A percentile compares a stretch with the other conserved stretches of the same genome.
These are phyloP conservation scores for Ciconia stormi DNA, from an alignment of 2,113 vertebrate species.

Conservation along the genomic window DNA sequence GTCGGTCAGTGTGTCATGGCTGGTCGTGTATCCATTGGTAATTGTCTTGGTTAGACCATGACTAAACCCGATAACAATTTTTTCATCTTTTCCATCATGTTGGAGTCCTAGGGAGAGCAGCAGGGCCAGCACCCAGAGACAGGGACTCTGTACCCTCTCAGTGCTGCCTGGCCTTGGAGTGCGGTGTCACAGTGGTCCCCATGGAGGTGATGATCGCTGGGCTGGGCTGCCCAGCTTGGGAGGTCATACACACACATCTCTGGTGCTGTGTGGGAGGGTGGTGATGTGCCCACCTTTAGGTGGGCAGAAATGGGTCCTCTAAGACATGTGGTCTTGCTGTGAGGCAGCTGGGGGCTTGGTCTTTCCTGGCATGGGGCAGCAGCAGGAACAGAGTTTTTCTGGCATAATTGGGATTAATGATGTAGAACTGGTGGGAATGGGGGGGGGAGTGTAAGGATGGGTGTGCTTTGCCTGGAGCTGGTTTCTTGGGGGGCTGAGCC, in stretches of 20 bases:
- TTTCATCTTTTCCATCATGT: rapidly evolving
- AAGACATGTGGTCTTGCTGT: rapidly evolving
- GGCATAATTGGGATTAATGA: rapidly evolving
- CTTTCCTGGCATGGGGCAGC: rapidly evolving
- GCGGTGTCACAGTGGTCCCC: rapidly evolving
- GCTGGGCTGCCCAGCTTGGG: background rate
- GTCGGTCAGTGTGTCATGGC: background rate
- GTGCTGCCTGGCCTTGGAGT: background rate
- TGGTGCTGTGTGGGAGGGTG: background rate
- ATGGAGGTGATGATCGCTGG: rapidly evolving
- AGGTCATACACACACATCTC: rapidly evolving
- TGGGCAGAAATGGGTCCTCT: background rate
- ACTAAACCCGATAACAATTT: rapidly evolving
- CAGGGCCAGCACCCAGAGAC: background rate
- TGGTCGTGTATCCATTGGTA: rapidly evolving
- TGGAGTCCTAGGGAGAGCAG: background rate
- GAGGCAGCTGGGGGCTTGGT: rapidly evolving
- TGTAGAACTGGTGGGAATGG: background rate
- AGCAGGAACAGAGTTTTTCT: background rate
- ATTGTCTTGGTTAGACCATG: rapidly evolving
- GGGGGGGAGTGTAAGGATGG: rapidly evolving
- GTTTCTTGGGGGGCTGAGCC: background rate
- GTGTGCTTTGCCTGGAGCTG: background rate
- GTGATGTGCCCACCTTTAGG: rapidly evolving
- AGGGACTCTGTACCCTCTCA: background rate